Evolutionary conservation across 2,113 vertebrate species (phyloP), one percentile per base, ranked within the genome.

Genomic region (Bettongia penicillata): DNA sequence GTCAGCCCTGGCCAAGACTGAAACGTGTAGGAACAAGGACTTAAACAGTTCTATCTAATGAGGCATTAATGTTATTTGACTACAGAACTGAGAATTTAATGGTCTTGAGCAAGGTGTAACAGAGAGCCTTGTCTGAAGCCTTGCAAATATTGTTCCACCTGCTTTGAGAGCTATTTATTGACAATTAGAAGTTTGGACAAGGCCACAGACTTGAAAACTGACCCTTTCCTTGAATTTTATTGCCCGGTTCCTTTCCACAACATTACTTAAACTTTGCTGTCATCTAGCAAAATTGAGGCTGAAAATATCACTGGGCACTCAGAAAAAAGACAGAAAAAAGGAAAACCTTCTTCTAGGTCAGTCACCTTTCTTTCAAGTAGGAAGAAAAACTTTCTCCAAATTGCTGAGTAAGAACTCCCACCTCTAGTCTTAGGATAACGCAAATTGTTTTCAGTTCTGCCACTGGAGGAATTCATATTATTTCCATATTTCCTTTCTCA

Each of bases 131-230:
- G 43, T 94, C 96, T 95, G 53, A 48, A 90, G 90, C 43, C 23
- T 0, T 90, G 68, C 89, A 93, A 96, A 94, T 37, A 53, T 24
- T 91, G 91, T 96, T 91, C 92, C 92, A 96, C 94, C 94, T 3
- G 7, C 95, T 96, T 47, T 53, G 84, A 97, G 95, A 98, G 96
- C 94, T 94, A 96, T 97, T 98, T 98, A 97, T 95, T 97, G 97
- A 96, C 0, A 12, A 95, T 97, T 91, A 96, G 90, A 93, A 96
- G 97, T 97, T 97, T 97, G 97, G 95, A 92, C 91, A 97, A 98
- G 96, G 93, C 84, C 93, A 91, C 28, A 0, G 2, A 90, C 77
- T 98, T 96, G 97, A 96, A 97, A 97, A 97, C n/a, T 53, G 91
- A 12, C 90, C 90, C 92, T 93, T 95, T 97, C 95, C 91, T 97